Base-by-base conservation (phyloP, 2,888 invertebrate genomes). In the Drosophila nr. medialis region DNA sequence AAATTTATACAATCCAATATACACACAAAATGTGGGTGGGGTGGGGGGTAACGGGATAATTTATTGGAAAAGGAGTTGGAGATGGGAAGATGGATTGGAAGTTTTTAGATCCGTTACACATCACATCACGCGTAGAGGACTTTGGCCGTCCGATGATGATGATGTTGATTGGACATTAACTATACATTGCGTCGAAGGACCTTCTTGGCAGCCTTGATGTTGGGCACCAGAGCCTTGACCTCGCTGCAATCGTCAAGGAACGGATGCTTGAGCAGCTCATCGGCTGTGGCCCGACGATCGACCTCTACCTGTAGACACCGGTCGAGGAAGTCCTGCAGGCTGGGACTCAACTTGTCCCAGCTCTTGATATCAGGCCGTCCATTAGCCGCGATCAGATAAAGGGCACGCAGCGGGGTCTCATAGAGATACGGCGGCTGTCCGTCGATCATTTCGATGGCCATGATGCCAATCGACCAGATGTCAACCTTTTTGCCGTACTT, bases 341-440 rank as follows among this genome's bases (percentile, higher is more conserved):
- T 95, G 0, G 95, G 94, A 30, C 97, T 97, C 24, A 98, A 93
- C 60, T 95, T 95, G 45, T 96, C 95, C 95, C 97, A 96, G 79
- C 96, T 95, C 29, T 97, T 96, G 76, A 99, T 96, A 84, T 96
- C 96, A 0, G 99, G 99, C 87, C 98, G 96, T 2, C 99, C 99
- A 73, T 98, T 97, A 0, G 98, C 97, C 1, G 99, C 99, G 74
- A 99, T 99, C 82, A 99, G 94, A 94, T 98, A 99, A 55, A 99
- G 94, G 18, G 99, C 98, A 81, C 97, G 94, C 30, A 99, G 92
- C 0, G 99, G 99, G 0, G 98, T 96, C 93, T 99, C 99, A 89
- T 98, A 97, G 93, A 99, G 95, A 92, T 99, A 99, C 0, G 99
- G 99, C 0, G 99, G 99, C 91, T 98, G 98, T 0, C 99, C 99